Conservation (phyloP, 2,888 invertebrate genomes). For the Nomada ferruginata region DNA sequence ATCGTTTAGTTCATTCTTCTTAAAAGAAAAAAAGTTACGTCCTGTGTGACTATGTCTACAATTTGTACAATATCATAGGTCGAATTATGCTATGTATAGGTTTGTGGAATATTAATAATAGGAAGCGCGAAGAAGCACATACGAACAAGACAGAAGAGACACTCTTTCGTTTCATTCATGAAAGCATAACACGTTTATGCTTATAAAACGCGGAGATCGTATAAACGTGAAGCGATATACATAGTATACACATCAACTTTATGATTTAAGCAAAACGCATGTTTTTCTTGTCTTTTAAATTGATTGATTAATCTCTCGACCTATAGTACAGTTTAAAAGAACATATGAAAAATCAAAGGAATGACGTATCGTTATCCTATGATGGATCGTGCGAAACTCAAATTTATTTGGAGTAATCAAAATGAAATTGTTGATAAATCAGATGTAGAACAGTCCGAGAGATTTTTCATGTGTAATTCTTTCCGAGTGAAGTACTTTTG, state of each 20-base stretch:
- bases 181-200: conserved; percentile 36
- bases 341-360: background rate
- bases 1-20: conserved; percentile 20
- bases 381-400: background rate
- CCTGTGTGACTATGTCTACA: conserved; percentile 60
- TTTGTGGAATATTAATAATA: conserved; percentile 42
- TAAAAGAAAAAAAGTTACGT: conserved; percentile 59
- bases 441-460: conserved; percentile 15
- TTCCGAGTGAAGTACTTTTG: background rate
- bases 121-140: conserved; percentile 63
- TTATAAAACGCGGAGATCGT: conserved; percentile 23
- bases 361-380: background rate
- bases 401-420: background rate
- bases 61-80: conserved; percentile 73
- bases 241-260: conserved; percentile 32
- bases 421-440: background rate
- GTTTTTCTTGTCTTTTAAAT: conserved; percentile 25
- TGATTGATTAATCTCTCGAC: conserved; percentile 16
- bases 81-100: conserved; percentile 52
- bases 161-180: conserved; percentile 27
- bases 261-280: conserved; percentile 33
- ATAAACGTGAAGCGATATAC: conserved; percentile 45
- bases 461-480: conserved; percentile 15
- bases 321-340: background rate
- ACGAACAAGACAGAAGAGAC: conserved; percentile 44